Evolutionary conservation across 2,113 vertebrate genomes (phyloP).

Genomic region (Oncorhynchus clarkii): DNA sequence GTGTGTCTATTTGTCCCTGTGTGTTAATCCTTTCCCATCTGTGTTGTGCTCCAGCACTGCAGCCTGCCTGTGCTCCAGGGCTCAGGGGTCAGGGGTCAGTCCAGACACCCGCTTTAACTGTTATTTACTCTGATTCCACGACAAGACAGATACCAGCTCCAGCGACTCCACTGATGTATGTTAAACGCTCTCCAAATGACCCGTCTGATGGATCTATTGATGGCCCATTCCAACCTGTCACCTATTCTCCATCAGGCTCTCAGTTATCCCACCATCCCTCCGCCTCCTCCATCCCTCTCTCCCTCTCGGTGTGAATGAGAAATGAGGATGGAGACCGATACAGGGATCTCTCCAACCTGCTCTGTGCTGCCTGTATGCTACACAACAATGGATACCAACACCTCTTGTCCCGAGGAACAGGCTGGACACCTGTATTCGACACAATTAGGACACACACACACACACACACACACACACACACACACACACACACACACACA

Average conservation of each 20-base stretch:
- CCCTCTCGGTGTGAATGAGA: slow-evolving; percentile 74
- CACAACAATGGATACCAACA: slow-evolving; percentile 50
- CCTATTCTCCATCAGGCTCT: slow-evolving; percentile 90
- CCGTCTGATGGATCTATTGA: slow-evolving; percentile 94
- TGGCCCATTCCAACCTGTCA: slow-evolving; percentile 91
- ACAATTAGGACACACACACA: slow-evolving; percentile 3
- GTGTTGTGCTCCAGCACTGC: not conserved
- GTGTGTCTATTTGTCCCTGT: slow-evolving; percentile 12
- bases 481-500: no score
- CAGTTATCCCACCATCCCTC: slow-evolving; percentile 74
- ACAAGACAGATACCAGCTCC: slow-evolving; percentile 90
- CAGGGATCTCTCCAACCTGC: slow-evolving; percentile 69
- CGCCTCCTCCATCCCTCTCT: slow-evolving; percentile 35
- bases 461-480: not conserved
- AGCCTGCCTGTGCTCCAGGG: slow-evolving; percentile 29
- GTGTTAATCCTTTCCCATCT: slow-evolving; percentile 45
- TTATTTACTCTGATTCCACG: slow-evolving; percentile 92
- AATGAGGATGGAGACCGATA: slow-evolving; percentile 73
- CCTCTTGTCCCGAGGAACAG: slow-evolving; percentile 12
- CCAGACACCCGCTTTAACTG: slow-evolving; percentile 87
- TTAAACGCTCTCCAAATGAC: slow-evolving; percentile 95
- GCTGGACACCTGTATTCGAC: slow-evolving; percentile 8
- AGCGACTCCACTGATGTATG: slow-evolving; percentile 89
- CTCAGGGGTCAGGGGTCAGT: slow-evolving; percentile 77
- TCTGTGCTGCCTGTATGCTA: slow-evolving; percentile 51